Base-by-base conservation (phyloP, 2,888 invertebrate species). In the Phania funesta region DNA sequence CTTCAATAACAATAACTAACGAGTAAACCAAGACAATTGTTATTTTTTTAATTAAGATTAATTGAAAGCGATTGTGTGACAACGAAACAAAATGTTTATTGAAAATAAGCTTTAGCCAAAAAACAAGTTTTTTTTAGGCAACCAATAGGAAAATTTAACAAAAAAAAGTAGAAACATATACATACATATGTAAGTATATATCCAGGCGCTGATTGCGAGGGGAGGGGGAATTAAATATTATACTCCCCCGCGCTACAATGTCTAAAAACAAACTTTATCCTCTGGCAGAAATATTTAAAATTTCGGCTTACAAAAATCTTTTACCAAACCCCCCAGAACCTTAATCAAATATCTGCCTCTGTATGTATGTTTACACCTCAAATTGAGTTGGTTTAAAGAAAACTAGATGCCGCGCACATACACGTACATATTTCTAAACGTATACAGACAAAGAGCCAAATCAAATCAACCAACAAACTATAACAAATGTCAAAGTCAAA, bases 401-500 rank as follows among this genome's bases (percentile, higher is more conserved):
- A 67, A 70, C 6, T 38, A 50, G 48, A 38, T 13, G 38, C 16
- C 1, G 13, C 13, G 26, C 26, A 26, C 16, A 24, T 18, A 26
- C 7, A 38, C n/a, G 41, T 6, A 64, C 29, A 32, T 58, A 20
- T 29, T 2, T 48, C 56, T 29, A 8, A 6, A 65, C 13, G 13
- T 22, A 41, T n/a, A 56, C 13, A 58, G 16, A 32, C 8, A 22
- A 29, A 48, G 1, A 35, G 13, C 24, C 32, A 16, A 56, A 54
- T 16, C 18, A 3, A 73, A 46, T 29, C 54, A 79, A 65, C 41
- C 60, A 73, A 65, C 60, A 80, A 65, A 70, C 62, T 58, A 79
- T 79, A 80, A 71, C 75, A 84, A 83, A 84, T 84, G 84, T 84
- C 84, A 84, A 84, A 82, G 83, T 84, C 84, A 84, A 83, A 84